phyloP scores from a whole-genome alignment of 2,113 vertebrate species.

The Trematocara stigmaticum region DNA sequence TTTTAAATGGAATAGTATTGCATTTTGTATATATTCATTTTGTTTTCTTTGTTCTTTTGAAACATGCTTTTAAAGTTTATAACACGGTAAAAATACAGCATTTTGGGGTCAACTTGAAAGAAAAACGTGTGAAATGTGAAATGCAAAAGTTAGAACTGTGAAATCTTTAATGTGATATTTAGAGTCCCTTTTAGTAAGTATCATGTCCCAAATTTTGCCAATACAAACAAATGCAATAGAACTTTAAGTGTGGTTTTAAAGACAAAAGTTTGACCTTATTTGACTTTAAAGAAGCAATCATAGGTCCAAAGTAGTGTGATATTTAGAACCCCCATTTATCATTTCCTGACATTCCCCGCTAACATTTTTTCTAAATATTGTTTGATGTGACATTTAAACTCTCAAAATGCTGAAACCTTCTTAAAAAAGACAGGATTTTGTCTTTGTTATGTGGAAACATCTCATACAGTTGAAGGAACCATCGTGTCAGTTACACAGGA shows the following conservation, averaged over 20 bases:
- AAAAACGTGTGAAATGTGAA: not conserved
- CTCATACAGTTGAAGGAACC: not conserved
- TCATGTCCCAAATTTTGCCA: not conserved
- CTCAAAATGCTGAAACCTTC: not conserved
- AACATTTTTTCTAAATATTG: not conserved
- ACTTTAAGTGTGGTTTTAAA: not conserved
- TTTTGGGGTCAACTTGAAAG: not conserved
- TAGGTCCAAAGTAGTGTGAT: not conserved
- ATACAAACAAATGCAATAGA: not conserved
- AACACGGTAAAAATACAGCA: rapidly evolving
- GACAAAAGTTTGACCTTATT: not conserved
- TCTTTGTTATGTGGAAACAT: not conserved
- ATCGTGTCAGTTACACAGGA: not conserved
- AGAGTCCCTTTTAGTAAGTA: rapidly evolving
- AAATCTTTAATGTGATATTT: not conserved
- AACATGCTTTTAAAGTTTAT: not conserved
- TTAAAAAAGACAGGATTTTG: not conserved
- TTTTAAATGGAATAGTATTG: rapidly evolving
- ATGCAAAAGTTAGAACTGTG: not conserved
- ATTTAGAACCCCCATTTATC: not conserved
- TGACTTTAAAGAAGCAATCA: not conserved
- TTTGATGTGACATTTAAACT: not conserved
- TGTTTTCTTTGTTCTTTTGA: not conserved
- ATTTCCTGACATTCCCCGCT: not conserved
- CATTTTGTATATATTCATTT: not conserved